Evolutionary conservation across 2,888 invertebrate genomes (phyloP).

Genomic region (Xestoiulus laeticollis): DNA sequence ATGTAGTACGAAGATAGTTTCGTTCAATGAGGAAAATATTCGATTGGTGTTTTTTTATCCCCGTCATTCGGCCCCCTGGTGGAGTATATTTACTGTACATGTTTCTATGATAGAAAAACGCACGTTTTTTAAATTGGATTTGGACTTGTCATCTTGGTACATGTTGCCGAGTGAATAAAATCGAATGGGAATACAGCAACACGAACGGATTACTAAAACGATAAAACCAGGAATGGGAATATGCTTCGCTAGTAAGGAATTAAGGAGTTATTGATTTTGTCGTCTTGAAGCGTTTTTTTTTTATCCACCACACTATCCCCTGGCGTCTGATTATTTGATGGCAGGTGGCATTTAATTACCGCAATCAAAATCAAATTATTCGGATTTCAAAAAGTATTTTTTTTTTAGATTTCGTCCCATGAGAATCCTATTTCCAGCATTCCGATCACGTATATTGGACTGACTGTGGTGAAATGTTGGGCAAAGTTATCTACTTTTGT

Average conservation of each 20-base stretch:
- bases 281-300: no score
- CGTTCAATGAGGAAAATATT: background rate
- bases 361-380: background rate
- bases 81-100: no score
- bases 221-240: background rate
- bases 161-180: background rate
- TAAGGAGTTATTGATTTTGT: background rate
- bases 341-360: background rate
- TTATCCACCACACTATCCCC: background rate
- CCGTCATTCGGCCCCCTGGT: no score
- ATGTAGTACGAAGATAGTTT: no score
- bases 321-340: background rate
- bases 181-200: background rate
- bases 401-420: no score
- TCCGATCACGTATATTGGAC: background rate
- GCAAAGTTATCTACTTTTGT: no score
- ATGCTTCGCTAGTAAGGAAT: background rate
- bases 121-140: background rate
- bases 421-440: no score
- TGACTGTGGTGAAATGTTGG: no score
- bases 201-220: background rate
- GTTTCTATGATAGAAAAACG: background rate
- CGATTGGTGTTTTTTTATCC: background rate
- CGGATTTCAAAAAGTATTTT: background rate
- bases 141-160: background rate